phyloP scores from a whole-genome alignment of 92 coral and sea anemone species.

The Epizoanthus scotinus region DNA sequence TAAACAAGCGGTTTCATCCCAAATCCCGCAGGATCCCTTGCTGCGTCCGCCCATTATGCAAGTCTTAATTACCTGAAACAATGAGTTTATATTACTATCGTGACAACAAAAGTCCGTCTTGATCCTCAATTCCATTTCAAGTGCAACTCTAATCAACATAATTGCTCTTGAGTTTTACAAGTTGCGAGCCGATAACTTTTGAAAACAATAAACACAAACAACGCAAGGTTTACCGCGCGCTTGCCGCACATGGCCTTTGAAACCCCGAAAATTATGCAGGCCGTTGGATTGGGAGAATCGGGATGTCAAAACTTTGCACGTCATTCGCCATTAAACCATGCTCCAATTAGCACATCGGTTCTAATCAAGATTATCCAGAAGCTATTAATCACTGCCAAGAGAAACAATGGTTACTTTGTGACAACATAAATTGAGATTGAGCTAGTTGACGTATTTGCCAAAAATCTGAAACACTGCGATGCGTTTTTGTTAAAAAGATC shows the following conservation, averaged over 20 bases:
- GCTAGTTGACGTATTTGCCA: neutral
- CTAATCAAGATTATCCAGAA: conserved; percentile 25
- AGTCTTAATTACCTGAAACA: conserved; percentile 16
- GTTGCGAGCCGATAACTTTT: neutral
- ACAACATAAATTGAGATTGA: too few relatives aligned
- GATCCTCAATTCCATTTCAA: conserved; percentile 18
- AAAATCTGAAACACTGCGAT: neutral
- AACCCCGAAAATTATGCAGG: neutral
- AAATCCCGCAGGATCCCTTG: neutral
- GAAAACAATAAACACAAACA: conserved; percentile 4
- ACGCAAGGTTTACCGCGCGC: neutral
- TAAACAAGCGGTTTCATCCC: neutral
- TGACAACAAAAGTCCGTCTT: conserved; percentile 14
- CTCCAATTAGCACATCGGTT: conserved; percentile 35
- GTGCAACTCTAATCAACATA: conserved; percentile 35
- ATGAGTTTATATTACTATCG: neutral
- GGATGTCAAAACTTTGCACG: conserved; percentile 2
- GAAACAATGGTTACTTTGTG: conserved; percentile 10
- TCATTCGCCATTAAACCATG: neutral
- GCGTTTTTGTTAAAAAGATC: neutral
- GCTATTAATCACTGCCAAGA: conserved; percentile 23
- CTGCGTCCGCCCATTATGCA: conserved; percentile 13
- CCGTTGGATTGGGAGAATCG: neutral
- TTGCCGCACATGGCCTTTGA: neutral
- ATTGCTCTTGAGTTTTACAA: conserved; percentile 16